phyloP scores from a whole-genome alignment of 2,797 vertebrate genomes.

The Acrossocheilus wenchowensis region DNA sequence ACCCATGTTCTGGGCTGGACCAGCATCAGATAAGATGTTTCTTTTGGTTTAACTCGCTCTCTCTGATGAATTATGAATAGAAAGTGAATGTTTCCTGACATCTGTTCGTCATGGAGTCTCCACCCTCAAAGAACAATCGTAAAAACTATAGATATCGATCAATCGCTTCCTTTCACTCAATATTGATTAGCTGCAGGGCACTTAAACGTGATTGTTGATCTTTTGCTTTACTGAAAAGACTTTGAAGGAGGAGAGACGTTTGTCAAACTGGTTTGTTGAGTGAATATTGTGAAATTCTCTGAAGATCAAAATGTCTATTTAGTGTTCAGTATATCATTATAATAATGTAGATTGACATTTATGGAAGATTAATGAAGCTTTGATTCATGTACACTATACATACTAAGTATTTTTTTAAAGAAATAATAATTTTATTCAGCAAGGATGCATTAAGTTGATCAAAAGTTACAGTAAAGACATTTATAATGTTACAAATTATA shows the following conservation, averaged over 20 bases:
- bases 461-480: background rate
- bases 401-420: background rate
- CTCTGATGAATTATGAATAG: slow-evolving; percentile 77
- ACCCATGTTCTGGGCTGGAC: slow-evolving; percentile 7
- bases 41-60: slow-evolving; percentile 66
- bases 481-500: background rate
- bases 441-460: background rate
- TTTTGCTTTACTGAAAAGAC: slow-evolving; percentile 21
- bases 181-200: slow-evolving; percentile 73
- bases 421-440: background rate
- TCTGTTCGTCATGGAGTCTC: slow-evolving; percentile 71
- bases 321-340: background rate
- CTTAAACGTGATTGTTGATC: slow-evolving; percentile 60
- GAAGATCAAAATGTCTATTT: background rate
- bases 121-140: slow-evolving; percentile 71
- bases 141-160: slow-evolving; percentile 73
- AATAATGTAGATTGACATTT: background rate
- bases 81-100: slow-evolving; percentile 74
- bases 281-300: background rate
- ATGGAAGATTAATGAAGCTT: background rate
- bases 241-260: slow-evolving; percentile 7
- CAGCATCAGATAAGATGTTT: slow-evolving; percentile 40
- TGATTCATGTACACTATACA: background rate
- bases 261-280: slow-evolving; percentile 50
- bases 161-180: slow-evolving; percentile 68